A percentile compares a stretch with the other conserved stretches of the same genome.
Evolutionary conservation across 2,888 invertebrate genomes (phyloP).

Genomic region (Terebella lapidaria): DNA sequence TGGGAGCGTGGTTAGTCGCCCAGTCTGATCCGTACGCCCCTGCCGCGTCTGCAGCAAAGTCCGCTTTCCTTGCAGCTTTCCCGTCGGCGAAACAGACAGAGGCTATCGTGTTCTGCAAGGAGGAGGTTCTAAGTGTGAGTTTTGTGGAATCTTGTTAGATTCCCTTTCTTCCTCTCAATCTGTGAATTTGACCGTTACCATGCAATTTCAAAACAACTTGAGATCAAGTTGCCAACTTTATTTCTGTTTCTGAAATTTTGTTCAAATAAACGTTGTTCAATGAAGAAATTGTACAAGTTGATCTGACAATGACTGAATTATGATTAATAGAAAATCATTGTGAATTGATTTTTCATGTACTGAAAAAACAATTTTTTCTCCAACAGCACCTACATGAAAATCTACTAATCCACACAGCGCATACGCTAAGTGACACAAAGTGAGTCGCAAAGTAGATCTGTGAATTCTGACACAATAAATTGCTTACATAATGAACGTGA

Average conservation of each 20-base stretch:
- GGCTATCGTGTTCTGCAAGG: conserved; percentile 76
- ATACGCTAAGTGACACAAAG: conserved; percentile 51
- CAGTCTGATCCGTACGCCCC: conserved; percentile 82
- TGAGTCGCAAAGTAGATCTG: conserved; percentile 38
- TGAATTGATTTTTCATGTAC: too few species aligned
- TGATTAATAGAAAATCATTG: too few species aligned
- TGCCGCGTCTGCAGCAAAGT: conserved; percentile 68
- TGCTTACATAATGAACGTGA: not conserved
- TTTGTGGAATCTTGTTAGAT: not conserved
- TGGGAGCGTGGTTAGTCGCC: conserved; percentile 78
- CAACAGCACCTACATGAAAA: conserved; percentile 66
- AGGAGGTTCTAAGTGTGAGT: conserved; percentile 65
- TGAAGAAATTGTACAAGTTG: too few species aligned
- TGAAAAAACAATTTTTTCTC: too few species aligned
- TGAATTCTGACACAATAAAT: not conserved
- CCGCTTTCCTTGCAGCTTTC: conserved; percentile 70
- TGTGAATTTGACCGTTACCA: not conserved
- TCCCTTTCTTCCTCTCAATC: not conserved
- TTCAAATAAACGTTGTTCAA: too few species aligned
- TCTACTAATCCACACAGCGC: conserved; percentile 57
- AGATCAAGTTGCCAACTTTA: not conserved
- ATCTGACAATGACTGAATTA: too few species aligned
- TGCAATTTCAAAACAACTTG: not conserved
- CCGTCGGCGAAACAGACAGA: conserved; percentile 72
- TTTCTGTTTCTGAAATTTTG: not conserved